phyloP scores from a whole-genome alignment of 2,888 invertebrate genomes.

The Muscina levida region DNA sequence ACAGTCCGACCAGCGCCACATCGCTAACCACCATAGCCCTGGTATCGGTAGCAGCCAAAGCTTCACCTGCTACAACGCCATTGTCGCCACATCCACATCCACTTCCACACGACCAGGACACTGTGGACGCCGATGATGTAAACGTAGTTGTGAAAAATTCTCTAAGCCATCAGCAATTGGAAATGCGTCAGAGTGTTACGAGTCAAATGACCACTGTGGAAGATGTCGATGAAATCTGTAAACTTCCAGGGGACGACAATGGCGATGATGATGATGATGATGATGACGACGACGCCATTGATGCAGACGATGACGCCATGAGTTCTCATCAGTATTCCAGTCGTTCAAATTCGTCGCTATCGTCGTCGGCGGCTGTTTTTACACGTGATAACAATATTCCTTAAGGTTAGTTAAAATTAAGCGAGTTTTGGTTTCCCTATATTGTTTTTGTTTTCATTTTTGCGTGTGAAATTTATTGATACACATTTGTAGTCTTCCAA shows the following conservation, averaged over 20 bases:
- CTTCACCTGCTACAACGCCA: conserved; percentile 25
- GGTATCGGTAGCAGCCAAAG: conserved; percentile 67
- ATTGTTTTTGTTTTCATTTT: neutral
- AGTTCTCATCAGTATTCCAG: conserved; percentile 40
- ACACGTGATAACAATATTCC: conserved; percentile 45
- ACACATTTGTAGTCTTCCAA: conserved; percentile 59
- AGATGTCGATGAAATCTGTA: conserved; percentile 70
- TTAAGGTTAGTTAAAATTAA: conserved; percentile 55
- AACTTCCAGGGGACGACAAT: conserved; percentile 54
- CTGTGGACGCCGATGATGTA: neutral
- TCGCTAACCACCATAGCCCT: conserved; percentile 7
- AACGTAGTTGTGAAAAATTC: conserved; percentile 37
- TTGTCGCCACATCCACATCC: no score
- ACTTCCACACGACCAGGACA: conserved; percentile 10
- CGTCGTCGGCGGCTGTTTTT: conserved; percentile 41
- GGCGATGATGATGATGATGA: conserved; percentile 9
- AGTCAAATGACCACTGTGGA: conserved; percentile 75
- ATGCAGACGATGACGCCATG: conserved; percentile 30
- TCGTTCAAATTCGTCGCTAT: conserved; percentile 53
- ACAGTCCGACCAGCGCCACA: conserved; percentile 57
- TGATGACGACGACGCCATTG: conserved; percentile 27
- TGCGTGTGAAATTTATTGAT: conserved; percentile 22
- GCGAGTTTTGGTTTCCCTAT: neutral
- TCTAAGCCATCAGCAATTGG: conserved; percentile 69
- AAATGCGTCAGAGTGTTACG: conserved; percentile 72